Conservation (phyloP, 2,797 vertebrate genomes). For the Ctenopoma kingsleyae region DNA sequence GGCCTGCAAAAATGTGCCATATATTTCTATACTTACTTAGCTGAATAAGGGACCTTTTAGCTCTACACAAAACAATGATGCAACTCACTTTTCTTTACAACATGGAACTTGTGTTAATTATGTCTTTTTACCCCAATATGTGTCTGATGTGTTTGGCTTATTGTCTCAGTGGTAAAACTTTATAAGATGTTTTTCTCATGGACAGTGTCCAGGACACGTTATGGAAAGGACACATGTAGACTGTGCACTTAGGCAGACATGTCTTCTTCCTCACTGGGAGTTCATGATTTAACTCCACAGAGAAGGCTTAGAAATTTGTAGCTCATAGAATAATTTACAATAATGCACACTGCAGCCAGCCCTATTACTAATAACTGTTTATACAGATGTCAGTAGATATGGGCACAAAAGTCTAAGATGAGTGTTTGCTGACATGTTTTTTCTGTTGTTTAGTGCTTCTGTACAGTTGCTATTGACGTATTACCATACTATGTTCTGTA, state of each 20-base stretch:
- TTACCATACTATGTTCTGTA: constrained; percentile 62
- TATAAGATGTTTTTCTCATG: constrained; percentile 50
- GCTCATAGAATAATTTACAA: constrained; percentile 16
- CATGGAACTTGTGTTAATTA: constrained; percentile 48
- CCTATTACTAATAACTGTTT: constrained; percentile 2
- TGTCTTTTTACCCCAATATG: constrained; percentile 44
- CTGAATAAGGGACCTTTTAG: constrained; percentile 43
- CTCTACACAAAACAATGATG: constrained; percentile 44
- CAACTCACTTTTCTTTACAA: constrained; percentile 56
- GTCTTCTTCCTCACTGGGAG: constrained; percentile 10
- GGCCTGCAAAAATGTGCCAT: constrained; percentile 43
- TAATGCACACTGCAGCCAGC: constrained; percentile 8
- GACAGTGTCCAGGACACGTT: constrained; percentile 53
- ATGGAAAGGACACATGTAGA: constrained; percentile 56
- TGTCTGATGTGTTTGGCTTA: constrained; percentile 61
- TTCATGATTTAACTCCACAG: constrained; percentile 1
- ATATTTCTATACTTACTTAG: constrained; percentile 26
- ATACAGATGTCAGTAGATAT: constrained; percentile 3
- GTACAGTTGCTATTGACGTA: constrained; percentile 65
- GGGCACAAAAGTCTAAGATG: constrained; percentile 25
- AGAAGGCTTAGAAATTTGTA: constrained; percentile 4
- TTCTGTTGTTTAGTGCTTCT: constrained; percentile 62
- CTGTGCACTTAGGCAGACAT: constrained; percentile 41
- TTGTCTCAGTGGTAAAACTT: constrained; percentile 49
- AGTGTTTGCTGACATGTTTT: constrained; percentile 46